Percentiles rank a stretch among this genome's conserved stretches.
Evolutionary conservation across 2,797 vertebrate species (phyloP).

Genomic region (Cossypha caffra): DNA sequence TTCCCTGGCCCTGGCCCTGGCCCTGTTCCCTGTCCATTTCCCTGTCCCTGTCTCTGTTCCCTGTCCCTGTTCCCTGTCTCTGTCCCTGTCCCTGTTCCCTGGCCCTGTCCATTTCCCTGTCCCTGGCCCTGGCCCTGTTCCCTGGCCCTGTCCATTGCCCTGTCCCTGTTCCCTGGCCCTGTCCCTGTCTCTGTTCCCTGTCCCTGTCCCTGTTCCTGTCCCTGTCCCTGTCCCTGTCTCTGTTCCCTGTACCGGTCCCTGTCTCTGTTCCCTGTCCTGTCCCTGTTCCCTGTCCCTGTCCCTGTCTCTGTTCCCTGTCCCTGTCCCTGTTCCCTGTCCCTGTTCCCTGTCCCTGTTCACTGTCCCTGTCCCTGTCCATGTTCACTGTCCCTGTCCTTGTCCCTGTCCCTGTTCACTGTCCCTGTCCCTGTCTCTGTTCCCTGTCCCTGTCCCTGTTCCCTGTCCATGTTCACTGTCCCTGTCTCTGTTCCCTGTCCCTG

Average conservation of each 20-base stretch:
- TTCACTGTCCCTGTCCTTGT: not conserved
- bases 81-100: not conserved
- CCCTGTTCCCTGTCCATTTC: too few species aligned
- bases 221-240: not conserved
- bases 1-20: not conserved
- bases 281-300: not conserved
- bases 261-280: not conserved
- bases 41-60: not conserved
- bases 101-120: not conserved
- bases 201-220: not conserved
- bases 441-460: not conserved
- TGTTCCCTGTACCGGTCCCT: too few species aligned
- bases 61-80: not conserved
- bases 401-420: not conserved
- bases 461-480: not conserved
- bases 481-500: too few species aligned
- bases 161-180: not conserved
- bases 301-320: not conserved
- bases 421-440: not conserved
- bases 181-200: not conserved
- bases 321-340: too few species aligned
- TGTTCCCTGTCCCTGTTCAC: not conserved
- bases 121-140: not conserved
- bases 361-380: not conserved
- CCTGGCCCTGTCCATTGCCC: too few species aligned